A percentile compares a stretch with the other conserved stretches of the same genome.
phyloP scores from a whole-genome alignment of 1,140 invertebrate genomes.

The Cydia amplana region DNA sequence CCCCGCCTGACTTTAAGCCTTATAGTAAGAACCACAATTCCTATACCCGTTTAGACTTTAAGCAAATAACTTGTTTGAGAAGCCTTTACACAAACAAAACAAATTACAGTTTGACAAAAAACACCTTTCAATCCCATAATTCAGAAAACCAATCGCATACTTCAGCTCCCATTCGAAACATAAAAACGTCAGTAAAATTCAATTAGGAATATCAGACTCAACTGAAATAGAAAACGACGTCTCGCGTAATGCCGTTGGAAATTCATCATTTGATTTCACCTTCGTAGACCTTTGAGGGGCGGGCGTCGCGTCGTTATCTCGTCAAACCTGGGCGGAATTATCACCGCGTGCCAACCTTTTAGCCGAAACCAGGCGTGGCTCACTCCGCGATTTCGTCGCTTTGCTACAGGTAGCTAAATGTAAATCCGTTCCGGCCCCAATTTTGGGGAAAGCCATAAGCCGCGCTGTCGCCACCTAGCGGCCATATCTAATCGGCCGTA shows the following conservation, averaged over 20 bases:
- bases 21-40: too few relatives aligned
- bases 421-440: too few relatives aligned
- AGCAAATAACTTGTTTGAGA: too few relatives aligned
- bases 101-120: background rate
- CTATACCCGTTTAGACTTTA: too few relatives aligned
- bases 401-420: too few relatives aligned
- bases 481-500: too few relatives aligned
- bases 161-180: background rate
- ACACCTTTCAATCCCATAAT: background rate
- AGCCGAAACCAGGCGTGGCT: too few relatives aligned
- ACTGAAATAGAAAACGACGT: conserved; percentile 25
- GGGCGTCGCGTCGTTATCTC: conserved; percentile 31
- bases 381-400: too few relatives aligned
- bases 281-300: conserved; percentile 30
- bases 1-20: too few relatives aligned
- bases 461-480: too few relatives aligned
- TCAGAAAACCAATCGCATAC: conserved; percentile 4
- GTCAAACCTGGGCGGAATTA: conserved; percentile 16
- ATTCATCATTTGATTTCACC: conserved; percentile 37
- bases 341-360: background rate
- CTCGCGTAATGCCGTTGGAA: conserved; percentile 33
- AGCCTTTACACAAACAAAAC: background rate
- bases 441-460: too few relatives aligned
- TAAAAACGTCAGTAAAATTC: conserved; percentile 31
- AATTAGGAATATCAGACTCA: conserved; percentile 29